A percentile compares a stretch with the other conserved stretches of the same genome.
Conservation (phyloP, 2,113 vertebrate species). For the Eolophus roseicapilla region DNA sequence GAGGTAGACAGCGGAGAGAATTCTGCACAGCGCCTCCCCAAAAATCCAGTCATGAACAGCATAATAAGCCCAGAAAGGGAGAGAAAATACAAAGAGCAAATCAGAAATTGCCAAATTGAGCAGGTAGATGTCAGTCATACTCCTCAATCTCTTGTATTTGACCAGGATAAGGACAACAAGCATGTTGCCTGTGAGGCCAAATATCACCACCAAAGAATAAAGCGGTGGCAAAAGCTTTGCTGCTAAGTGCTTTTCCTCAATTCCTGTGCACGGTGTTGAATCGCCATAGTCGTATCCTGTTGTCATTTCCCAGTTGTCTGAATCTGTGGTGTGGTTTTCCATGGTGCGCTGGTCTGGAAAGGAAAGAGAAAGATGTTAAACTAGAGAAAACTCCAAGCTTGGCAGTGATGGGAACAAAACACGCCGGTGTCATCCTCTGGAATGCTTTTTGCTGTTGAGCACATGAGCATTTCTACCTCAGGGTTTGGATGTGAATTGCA, state of each 20-base stretch:
- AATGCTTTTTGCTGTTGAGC: neutral
- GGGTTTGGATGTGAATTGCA: neutral
- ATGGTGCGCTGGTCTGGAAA: neutral
- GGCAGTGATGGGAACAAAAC: neutral
- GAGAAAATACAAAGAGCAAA: slow-evolving; percentile 78
- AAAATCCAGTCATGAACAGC: slow-evolving; percentile 78
- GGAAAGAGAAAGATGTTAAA: neutral
- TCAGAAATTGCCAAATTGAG: slow-evolving; percentile 88
- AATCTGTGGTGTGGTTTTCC: neutral
- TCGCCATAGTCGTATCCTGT: neutral
- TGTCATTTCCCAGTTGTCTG: accelerated
- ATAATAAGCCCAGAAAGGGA: slow-evolving; percentile 85
- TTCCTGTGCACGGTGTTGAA: neutral
- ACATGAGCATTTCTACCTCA: accelerated
- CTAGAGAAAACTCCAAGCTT: neutral
- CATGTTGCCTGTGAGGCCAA: slow-evolving; percentile 83
- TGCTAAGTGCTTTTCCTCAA: neutral
- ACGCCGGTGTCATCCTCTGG: accelerated
- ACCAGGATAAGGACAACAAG: slow-evolving; percentile 83
- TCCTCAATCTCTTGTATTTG: slow-evolving; percentile 74
- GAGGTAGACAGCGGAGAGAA: slow-evolving; percentile 77
- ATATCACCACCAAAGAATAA: slow-evolving; percentile 79
- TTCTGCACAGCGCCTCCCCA: slow-evolving; percentile 75
- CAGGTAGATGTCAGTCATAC: slow-evolving; percentile 90
- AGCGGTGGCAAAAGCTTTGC: slow-evolving; percentile 74